Evolutionary conservation across 2,888 invertebrate genomes (phyloP).

Genomic region (Furcula furcula): DNA sequence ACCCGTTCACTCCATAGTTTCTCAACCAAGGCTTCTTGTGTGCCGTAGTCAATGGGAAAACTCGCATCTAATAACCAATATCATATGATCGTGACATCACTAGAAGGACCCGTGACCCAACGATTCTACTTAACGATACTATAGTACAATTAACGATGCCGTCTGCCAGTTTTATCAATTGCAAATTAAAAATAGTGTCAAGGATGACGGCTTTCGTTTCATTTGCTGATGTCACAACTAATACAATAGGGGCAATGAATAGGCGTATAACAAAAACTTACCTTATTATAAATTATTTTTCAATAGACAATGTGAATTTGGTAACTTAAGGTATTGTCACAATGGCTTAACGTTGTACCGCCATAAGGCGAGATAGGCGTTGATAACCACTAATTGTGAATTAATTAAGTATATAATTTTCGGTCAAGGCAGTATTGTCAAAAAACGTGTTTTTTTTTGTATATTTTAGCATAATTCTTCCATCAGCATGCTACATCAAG

Average conservation of each 20-base stretch:
- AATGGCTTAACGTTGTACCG: too few relatives aligned
- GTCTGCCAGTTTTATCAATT: constrained; percentile 1
- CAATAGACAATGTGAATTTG: background rate
- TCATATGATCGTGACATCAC: constrained; percentile 2
- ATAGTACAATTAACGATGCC: constrained; percentile 14
- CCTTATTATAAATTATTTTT: too few relatives aligned
- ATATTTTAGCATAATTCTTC: too few relatives aligned
- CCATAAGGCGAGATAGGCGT: background rate
- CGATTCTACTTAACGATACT: constrained; percentile 15
- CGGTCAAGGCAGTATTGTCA: background rate
- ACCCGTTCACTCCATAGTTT: too few relatives aligned
- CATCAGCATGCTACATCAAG: too few relatives aligned
- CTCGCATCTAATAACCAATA: too few relatives aligned
- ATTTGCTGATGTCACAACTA: constrained; percentile 3
- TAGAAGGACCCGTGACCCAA: constrained; percentile 19
- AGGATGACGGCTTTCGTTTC: constrained; percentile 19
- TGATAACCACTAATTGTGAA: background rate
- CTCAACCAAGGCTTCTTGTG: background rate
- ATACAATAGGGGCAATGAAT: background rate
- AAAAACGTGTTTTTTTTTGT: too few relatives aligned
- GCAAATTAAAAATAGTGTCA: constrained; percentile 12
- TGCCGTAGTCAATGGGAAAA: background rate
- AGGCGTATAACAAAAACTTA: too few relatives aligned
- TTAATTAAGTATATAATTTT: background rate
- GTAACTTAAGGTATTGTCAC: background rate